Evolutionary conservation across 2,113 vertebrate species (phyloP).

Genomic region (Marcusenius ussheri): DNA sequence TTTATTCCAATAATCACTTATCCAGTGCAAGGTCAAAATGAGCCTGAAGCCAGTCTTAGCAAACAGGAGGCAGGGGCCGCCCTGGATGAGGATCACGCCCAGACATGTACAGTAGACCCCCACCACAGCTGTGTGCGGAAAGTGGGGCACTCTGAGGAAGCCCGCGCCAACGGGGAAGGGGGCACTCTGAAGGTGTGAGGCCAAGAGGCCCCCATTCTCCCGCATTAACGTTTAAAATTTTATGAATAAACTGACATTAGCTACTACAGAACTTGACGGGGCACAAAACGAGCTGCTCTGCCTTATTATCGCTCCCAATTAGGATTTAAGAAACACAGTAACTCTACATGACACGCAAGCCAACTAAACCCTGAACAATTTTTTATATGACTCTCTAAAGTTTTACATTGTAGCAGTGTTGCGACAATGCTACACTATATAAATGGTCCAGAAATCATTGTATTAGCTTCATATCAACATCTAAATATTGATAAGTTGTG

Average conservation of each 20-base stretch:
- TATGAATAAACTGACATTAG: background rate
- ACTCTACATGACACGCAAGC: background rate
- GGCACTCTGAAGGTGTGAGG: background rate
- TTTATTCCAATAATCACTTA: background rate
- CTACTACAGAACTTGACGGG: background rate
- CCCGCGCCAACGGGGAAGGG: background rate
- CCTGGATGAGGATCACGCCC: background rate
- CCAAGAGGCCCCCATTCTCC: background rate
- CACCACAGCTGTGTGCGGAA: background rate
- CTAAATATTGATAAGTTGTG: background rate
- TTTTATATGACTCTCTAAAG: background rate
- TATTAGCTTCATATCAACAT: background rate
- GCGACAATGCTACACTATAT: background rate
- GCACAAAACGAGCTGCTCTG: background rate
- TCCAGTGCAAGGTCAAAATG: background rate
- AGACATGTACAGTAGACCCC: background rate
- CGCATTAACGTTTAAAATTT: background rate
- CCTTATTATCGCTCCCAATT: background rate
- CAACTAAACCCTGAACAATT: background rate
- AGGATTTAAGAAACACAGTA: background rate
- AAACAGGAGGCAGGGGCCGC: background rate
- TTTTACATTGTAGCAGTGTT: background rate
- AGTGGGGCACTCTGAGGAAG: background rate
- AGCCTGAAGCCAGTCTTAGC: background rate
- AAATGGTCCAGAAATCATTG: background rate